Evolutionary conservation across 2,797 vertebrate genomes (phyloP).

Genomic region (Clamator glandarius): DNA sequence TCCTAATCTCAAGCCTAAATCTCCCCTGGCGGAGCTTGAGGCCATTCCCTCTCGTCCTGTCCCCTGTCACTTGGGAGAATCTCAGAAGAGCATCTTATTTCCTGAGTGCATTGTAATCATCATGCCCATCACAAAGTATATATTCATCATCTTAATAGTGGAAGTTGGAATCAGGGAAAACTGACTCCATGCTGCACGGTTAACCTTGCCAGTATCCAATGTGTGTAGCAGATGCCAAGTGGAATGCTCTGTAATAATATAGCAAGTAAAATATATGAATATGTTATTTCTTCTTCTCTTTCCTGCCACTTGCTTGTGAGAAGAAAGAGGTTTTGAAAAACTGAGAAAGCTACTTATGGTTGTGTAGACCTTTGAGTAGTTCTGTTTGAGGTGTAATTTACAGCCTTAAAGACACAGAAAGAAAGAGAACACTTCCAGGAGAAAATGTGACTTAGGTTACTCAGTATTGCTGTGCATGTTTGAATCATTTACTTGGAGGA

Average conservation of each 20-base stretch:
- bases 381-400: not conserved
- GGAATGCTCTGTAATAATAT: constrained; percentile 11
- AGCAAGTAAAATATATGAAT: not conserved
- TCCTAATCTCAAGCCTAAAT: no score
- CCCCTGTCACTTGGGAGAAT: no score
- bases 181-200: accelerated
- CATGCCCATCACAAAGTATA: not conserved
- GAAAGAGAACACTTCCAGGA: not conserved
- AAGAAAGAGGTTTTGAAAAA: not conserved
- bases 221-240: not conserved
- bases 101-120: not conserved
- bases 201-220: not conserved
- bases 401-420: not conserved
- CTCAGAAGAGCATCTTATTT: not conserved
- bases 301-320: not conserved
- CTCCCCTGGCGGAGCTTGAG: no score
- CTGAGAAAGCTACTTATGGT: not conserved
- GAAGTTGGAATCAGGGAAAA: not conserved
- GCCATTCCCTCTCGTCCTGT: no score
- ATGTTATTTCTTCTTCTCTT: not conserved
- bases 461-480: not conserved
- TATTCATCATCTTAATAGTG: not conserved
- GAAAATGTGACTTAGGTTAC: not conserved
- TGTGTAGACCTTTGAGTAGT: not conserved
- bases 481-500: constrained; percentile 36